Evolutionary conservation across 92 coral and sea anemone genomes (phyloP), one percentile per base, ranked within the genome.

Genomic region (Phymanthus crucifer): DNA sequence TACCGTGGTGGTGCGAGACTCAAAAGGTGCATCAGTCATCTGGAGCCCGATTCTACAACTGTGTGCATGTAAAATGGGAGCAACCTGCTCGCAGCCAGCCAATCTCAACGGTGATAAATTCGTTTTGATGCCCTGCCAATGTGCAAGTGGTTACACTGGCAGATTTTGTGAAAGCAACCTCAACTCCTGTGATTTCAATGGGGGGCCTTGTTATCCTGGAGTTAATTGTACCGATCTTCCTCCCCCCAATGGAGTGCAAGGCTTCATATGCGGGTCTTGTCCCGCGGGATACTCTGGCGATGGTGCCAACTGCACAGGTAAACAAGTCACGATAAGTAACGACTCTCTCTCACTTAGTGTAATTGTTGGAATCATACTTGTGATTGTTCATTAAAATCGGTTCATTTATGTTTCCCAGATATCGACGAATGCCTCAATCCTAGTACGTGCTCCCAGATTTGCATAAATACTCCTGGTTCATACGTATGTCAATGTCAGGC

Each of bases 191-290:
- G 86, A 70, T 29, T 64, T 74, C 36, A 83, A 82, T 67, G 86
- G 93, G 7, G 87, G 84, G 54, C 93, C 90, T 38, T 92, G 97
- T 71, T 86, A 83, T 71, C 85, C 85, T 71, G 89, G 90, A 48
- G 93, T 87, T n/a, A 36, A 17, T 2, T 92, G 97, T 67, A 72
- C 36, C 43, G 93, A 92, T 58, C 80, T 83, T 38, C 88, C 90
- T 11, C 78, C 92, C 11, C 92, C 92, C 24, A 82, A 80, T 23
- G 80, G 83, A 34, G 64, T 52, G 9, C 70, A 75, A 3, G 90
- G 89, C 3, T 92, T 77, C 81, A 75, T 32, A 23, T 92, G 97
- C 71, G 97, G 97, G 3, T 80, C 87, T 0, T 92, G 97, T 79
- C 97, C 97, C 17, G 19, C 78, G 6, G 93, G 97, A 43, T 89